Evolutionary conservation across 2,113 vertebrate genomes (phyloP), one percentile per base, ranked within the genome.

Genomic region (Oreochromis aureus): DNA sequence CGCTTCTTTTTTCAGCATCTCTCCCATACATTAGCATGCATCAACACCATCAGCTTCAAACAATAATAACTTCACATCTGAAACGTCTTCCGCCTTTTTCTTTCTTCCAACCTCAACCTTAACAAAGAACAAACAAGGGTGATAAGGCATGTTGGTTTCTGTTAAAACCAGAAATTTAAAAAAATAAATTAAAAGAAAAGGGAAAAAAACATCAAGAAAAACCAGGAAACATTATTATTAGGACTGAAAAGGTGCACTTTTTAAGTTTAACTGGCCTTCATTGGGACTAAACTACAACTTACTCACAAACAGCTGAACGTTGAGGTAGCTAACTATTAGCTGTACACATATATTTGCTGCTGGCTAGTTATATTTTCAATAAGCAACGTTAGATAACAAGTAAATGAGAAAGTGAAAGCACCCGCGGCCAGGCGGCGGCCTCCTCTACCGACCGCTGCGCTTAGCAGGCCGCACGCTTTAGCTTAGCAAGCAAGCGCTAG

Each of bases 51-150:
- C 97, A 98, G 98, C 98, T 98, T 97, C 98, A 98, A 98, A 98
- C 96, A 98, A 96, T 97, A 98, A 98, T 96, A 98, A 98, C 98
- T 98, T 98, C 97, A 97, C 97, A 98, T 98, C 98, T 97, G 98
- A 95, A 89, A 97, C 97, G 97, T 98, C 98, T 98, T 98, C 97
- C 96, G 97, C 97, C 97, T 97, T 98, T 98, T 98, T 97, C 94
- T 97, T 98, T 98, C 98, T 98, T 98, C 95, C 97, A 98, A 97
- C 96, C 97, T 98, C 97, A 98, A 98, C 98, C 98, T 98, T 98
- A 97, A 98, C 97, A 98, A 98, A 98, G 98, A 98, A 98, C 94
- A 98, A 98, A 98, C 98, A 98, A 98, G 98, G 98, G 97, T 98
- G 97, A 94, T 95, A 94, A 98, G 97, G 97, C 97, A 98, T 97